Conservation (phyloP, 2,113 vertebrate species). For the Chauna torquata region DNA sequence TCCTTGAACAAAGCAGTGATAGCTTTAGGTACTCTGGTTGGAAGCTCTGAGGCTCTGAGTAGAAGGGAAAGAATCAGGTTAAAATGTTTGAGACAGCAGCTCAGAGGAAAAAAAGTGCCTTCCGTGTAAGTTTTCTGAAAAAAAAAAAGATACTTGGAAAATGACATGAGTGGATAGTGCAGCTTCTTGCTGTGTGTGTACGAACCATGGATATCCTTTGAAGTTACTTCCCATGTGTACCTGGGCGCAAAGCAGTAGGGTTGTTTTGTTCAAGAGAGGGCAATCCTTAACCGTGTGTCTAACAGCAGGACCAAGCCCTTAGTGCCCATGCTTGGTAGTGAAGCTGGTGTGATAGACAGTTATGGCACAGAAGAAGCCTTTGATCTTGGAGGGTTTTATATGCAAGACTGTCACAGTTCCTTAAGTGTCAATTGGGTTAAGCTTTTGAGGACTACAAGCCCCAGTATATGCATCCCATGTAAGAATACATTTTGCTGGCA, state of each 20-base stretch:
- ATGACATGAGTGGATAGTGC: not conserved
- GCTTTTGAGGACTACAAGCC: not conserved
- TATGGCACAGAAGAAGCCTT: conserved; percentile 17
- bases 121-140: not conserved
- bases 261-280: not conserved
- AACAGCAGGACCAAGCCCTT: conserved; percentile 18
- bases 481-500: not conserved
- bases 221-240: not conserved
- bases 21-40: not conserved
- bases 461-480: not conserved
- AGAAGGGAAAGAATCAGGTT: not conserved
- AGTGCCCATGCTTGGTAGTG: not conserved
- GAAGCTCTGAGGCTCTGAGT: not conserved
- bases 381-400: conserved; percentile 5
- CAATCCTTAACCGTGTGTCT: not conserved
- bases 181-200: not conserved
- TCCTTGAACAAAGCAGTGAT: not conserved
- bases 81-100: not conserved
- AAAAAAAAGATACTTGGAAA: not conserved
- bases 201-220: not conserved
- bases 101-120: not conserved
- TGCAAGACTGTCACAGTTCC: conserved; percentile 21
- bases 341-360: not conserved
- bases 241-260: conserved; percentile 4
- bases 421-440: conserved; percentile 38